Evolutionary conservation across 2,888 invertebrate genomes (phyloP).

Genomic region (Stictocephala bisonia): DNA sequence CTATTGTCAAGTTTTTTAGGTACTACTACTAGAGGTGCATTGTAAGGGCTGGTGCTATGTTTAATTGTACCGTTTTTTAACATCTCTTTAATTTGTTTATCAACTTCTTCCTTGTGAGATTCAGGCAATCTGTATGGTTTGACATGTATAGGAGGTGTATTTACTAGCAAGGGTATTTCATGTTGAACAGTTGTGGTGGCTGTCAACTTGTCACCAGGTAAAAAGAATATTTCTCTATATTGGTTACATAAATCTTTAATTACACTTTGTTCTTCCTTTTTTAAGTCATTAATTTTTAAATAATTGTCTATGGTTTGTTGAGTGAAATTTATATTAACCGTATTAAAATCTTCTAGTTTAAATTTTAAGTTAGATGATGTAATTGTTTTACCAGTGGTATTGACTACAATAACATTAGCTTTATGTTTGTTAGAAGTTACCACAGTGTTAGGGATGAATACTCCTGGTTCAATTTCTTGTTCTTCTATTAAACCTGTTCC

Average conservation of each 20-base stretch:
- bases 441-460: neutral
- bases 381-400: neutral
- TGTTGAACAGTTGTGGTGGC: neutral
- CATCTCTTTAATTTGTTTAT: conserved; percentile 8
- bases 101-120: neutral
- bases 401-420: neutral
- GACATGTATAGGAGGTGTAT: neutral
- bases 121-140: conserved; percentile 5
- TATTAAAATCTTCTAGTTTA: neutral
- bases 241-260: conserved; percentile 1
- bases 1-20: too few relatives aligned
- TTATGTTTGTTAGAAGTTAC: neutral
- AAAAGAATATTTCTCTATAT: conserved; percentile 8
- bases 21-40: conserved; percentile 26
- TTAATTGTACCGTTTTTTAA: neutral
- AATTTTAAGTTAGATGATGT: neutral
- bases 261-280: neutral
- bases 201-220: too few relatives aligned
- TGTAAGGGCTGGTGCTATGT: conserved; percentile 11
- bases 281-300: neutral
- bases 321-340: neutral
- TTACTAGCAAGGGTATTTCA: conserved; percentile 6
- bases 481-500: conserved; percentile 16
- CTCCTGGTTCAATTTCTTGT: neutral
- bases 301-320: neutral